Percentiles rank a stretch among this genome's conserved stretches.
phyloP scores from a whole-genome alignment of 2,113 vertebrate genomes.

The Myiozetetes cayanensis region DNA sequence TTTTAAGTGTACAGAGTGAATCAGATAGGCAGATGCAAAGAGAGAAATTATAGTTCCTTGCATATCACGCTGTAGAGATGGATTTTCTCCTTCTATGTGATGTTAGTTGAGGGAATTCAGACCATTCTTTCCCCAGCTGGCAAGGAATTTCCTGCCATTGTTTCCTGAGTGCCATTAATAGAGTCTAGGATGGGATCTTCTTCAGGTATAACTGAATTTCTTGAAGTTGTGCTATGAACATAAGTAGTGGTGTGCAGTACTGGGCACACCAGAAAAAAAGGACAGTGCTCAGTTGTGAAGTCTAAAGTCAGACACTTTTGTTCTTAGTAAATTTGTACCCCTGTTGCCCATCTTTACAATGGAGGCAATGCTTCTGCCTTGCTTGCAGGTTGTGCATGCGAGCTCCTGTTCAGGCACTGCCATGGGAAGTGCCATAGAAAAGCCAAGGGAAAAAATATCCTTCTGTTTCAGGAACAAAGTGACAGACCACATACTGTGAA shows the following conservation, averaged over 20 bases:
- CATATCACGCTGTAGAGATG: neutral
- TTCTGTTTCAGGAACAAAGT: neutral
- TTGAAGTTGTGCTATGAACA: neutral
- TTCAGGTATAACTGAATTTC: neutral
- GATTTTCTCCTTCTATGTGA: neutral
- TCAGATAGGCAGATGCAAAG: neutral
- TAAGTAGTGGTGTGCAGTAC: neutral
- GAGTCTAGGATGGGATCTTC: neutral
- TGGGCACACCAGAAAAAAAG: neutral
- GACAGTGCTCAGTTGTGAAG: fast-evolving
- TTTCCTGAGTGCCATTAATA: neutral
- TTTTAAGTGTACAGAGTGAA: neutral
- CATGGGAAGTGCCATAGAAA: neutral
- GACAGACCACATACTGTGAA: neutral
- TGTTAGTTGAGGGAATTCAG: neutral
- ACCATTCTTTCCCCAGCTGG: neutral
- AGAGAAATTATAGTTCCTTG: neutral
- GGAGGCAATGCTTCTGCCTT: neutral
- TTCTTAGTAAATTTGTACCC: neutral
- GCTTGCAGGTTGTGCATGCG: neutral
- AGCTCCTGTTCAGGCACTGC: neutral
- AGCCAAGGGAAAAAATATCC: neutral
- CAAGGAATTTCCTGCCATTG: neutral
- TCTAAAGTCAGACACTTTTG: neutral
- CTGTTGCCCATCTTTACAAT: neutral